These are phyloP conservation scores for Cheirogaleus major DNA, from an alignment of 2,797 vertebrate genomes.

Conservation along the genomic window DNA sequence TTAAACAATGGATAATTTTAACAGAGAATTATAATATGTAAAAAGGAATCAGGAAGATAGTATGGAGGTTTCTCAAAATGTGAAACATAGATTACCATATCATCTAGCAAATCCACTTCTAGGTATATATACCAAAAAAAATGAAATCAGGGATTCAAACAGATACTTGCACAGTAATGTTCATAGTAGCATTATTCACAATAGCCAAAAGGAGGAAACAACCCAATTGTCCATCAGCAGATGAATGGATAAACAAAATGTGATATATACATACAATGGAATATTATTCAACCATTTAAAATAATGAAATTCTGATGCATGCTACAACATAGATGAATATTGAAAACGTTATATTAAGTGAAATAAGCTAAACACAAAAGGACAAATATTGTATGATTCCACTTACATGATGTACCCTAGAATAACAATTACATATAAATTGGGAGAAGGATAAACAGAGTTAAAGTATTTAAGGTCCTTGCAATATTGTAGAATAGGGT, in stretches of 20 bases:
- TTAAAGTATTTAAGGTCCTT: no score
- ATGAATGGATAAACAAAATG: background rate
- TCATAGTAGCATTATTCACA: background rate
- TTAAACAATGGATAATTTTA: background rate
- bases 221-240: background rate
- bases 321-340: no score
- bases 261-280: no score
- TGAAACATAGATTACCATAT: conserved; percentile 14
- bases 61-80: background rate
- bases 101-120: background rate
- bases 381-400: background rate
- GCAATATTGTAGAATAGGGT: no score
- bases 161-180: background rate
- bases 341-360: no score
- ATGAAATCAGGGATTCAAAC: background rate
- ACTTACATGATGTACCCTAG: no score
- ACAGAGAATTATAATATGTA: background rate
- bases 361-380: no score
- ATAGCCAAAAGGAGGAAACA: background rate
- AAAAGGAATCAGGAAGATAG: background rate
- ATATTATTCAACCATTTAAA: no score
- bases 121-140: background rate
- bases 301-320: no score
- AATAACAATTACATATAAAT: no score
- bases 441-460: no score